Evolutionary conservation across 2,797 vertebrate genomes (phyloP).

Genomic region (Crocidura indochinensis): DNA sequence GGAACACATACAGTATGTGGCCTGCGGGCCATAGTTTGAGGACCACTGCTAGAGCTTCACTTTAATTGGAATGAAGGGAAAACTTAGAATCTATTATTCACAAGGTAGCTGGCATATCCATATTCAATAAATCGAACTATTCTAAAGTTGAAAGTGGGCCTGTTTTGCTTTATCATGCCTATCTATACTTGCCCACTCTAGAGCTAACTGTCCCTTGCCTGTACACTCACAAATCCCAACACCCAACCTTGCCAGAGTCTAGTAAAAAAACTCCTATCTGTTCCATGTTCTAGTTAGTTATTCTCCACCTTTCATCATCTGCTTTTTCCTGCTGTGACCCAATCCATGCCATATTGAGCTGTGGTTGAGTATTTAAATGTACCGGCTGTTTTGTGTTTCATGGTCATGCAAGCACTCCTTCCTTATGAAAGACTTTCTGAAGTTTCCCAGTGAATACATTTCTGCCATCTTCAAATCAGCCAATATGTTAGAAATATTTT

Average conservation of each 20-base stretch:
- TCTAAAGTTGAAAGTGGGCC: fast-evolving
- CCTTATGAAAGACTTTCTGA: not conserved
- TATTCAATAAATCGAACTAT: fast-evolving
- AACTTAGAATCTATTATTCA: no score
- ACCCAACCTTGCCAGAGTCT: not conserved
- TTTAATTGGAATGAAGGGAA: not conserved
- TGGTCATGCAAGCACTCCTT: not conserved
- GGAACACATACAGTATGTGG: no score
- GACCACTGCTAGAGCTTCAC: no score
- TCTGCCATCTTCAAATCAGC: not conserved
- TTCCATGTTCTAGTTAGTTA: fast-evolving
- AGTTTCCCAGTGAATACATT: no score
- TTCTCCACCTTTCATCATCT: not conserved
- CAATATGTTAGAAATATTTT: not conserved
- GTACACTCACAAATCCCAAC: not conserved
- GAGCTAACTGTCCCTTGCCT: fast-evolving
- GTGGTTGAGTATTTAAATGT: not conserved
- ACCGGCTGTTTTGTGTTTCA: not conserved
- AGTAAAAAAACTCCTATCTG: fast-evolving
- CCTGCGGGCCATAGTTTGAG: no score
- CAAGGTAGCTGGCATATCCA: not conserved
- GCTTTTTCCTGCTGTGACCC: fast-evolving
- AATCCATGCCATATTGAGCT: fast-evolving
- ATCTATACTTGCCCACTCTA: fast-evolving
- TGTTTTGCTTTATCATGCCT: not conserved